Conservation (phyloP, 2,113 vertebrate species). For the Oophaga pumilio region DNA sequence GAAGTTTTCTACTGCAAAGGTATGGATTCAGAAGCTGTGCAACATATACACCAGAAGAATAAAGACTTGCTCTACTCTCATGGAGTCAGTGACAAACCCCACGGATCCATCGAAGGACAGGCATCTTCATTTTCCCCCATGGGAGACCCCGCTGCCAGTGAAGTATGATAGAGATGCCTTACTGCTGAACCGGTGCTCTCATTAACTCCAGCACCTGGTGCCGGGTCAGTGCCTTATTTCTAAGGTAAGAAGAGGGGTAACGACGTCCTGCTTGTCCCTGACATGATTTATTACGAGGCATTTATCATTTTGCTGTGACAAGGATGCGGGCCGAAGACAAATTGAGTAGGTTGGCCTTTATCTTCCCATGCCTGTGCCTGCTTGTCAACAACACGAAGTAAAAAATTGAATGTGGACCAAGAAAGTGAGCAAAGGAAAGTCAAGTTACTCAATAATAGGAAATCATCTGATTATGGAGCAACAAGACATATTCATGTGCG, state of each 20-base stretch:
- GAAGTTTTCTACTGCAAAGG: too few relatives aligned
- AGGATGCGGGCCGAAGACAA: constrained; percentile 47
- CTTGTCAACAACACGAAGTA: constrained; percentile 45
- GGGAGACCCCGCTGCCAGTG: not conserved
- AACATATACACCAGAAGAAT: not conserved
- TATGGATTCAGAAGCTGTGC: too few relatives aligned
- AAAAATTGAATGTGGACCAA: constrained; percentile 18
- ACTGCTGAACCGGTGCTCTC: constrained; percentile 36
- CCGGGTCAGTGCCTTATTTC: constrained; percentile 48
- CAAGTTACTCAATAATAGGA: constrained; percentile 40
- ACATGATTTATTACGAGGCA: constrained; percentile 56
- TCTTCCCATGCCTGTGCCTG: constrained; percentile 38
- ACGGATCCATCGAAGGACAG: not conserved
- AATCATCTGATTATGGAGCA: not conserved
- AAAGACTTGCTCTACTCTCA: not conserved
- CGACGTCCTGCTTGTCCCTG: constrained; percentile 28
- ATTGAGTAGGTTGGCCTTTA: constrained; percentile 50
- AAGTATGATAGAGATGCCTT: constrained; percentile 44
- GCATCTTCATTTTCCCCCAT: not conserved
- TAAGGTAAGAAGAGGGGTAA: constrained; percentile 17
- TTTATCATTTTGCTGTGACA: constrained; percentile 56
- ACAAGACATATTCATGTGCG: constrained; percentile 26
- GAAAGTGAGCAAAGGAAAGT: constrained; percentile 25
- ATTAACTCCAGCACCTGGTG: constrained; percentile 20
- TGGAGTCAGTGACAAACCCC: not conserved